phyloP scores from a whole-genome alignment of 1,140 invertebrate genomes.

The Drosophila yakuba region DNA sequence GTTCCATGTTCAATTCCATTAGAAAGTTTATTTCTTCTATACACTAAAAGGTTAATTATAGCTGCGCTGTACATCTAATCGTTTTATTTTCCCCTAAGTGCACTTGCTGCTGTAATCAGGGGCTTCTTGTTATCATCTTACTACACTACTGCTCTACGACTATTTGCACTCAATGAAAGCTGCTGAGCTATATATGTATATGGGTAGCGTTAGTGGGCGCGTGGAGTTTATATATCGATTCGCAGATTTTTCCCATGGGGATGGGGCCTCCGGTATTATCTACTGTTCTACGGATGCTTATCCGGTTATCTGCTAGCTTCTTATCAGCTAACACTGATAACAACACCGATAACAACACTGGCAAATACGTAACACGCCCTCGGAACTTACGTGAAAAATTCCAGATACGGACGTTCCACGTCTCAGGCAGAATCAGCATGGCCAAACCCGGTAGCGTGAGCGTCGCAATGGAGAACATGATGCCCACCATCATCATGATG shows the following conservation, averaged over 20 bases:
- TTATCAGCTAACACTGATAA: neutral
- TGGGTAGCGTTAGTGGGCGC: neutral
- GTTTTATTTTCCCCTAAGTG: too few relatives aligned
- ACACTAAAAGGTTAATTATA: too few relatives aligned
- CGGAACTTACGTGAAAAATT: slow-evolving; percentile 64
- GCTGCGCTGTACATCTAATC: too few relatives aligned
- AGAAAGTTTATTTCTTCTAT: neutral
- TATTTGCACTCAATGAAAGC: too few relatives aligned
- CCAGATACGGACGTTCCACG: slow-evolving; percentile 56
- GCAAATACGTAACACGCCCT: slow-evolving; percentile 19
- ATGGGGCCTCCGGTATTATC: neutral
- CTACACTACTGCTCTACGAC: neutral
- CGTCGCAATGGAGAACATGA: slow-evolving; percentile 87
- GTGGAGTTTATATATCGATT: neutral
- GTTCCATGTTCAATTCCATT: neutral
- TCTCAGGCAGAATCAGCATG: slow-evolving; percentile 85
- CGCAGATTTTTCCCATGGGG: neutral
- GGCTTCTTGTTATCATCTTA: neutral
- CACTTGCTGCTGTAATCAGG: too few relatives aligned
- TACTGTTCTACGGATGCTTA: slow-evolving; percentile 22
- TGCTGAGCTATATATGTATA: too few relatives aligned
- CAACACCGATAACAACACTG: neutral
- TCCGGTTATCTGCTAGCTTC: neutral
- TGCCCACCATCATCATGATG: slow-evolving; percentile 87
- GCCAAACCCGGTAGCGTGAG: slow-evolving; percentile 86